These are phyloP conservation scores for Silurus aristotelis DNA, from an alignment of 2,797 vertebrate species.

Conservation along the genomic window DNA sequence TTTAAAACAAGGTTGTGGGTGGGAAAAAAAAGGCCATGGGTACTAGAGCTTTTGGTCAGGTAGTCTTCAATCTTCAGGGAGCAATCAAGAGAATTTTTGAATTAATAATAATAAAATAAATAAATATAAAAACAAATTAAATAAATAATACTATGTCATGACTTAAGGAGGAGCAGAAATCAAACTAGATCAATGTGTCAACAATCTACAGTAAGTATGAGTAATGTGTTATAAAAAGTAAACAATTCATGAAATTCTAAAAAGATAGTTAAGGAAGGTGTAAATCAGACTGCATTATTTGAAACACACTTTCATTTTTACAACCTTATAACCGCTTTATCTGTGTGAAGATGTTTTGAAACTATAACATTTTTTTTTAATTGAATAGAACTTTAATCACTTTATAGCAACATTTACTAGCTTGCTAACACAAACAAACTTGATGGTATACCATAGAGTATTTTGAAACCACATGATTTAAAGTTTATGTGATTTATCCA, in stretches of 20 bases:
- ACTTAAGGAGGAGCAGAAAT: neutral
- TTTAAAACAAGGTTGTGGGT: neutral
- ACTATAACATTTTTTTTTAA: too few species aligned
- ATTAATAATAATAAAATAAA: too few species aligned
- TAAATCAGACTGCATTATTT: too few species aligned
- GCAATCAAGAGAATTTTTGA: too few species aligned
- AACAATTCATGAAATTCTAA: neutral
- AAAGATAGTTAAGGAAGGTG: too few species aligned
- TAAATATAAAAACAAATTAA: too few species aligned
- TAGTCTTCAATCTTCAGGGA: too few species aligned
- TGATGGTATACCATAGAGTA: neutral
- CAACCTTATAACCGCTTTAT: too few species aligned
- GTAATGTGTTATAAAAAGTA: neutral
- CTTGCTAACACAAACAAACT: neutral
- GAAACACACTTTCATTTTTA: too few species aligned
- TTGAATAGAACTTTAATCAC: neutral
- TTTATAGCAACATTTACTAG: neutral
- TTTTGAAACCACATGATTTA: neutral
- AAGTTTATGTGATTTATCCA: neutral
- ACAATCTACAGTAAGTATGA: neutral
- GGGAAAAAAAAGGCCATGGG: neutral
- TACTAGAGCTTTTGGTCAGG: neutral
- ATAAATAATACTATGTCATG: neutral
- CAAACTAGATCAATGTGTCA: neutral
- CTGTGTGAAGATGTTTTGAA: too few species aligned